Conservation (phyloP, 2,888 invertebrate genomes). For the Eupeodes latifasciatus region DNA sequence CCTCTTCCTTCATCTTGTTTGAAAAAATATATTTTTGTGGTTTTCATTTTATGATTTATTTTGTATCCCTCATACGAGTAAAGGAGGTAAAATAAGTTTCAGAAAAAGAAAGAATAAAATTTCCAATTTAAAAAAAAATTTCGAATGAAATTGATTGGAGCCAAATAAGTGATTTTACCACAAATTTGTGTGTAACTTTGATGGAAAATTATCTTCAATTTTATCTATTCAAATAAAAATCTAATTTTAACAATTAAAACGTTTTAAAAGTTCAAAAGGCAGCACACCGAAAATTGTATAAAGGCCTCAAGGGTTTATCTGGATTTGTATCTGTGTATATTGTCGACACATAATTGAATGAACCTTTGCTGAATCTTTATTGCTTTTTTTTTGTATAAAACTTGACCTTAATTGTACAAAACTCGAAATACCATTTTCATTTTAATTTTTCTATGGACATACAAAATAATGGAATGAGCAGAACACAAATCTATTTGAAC, state of each 20-base stretch:
- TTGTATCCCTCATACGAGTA: background rate
- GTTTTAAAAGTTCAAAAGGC: background rate
- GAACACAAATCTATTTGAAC: background rate
- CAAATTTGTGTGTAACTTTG: background rate
- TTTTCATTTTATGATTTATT: constrained; percentile 7
- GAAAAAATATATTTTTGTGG: background rate
- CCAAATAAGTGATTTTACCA: background rate
- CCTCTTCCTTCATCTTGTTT: background rate
- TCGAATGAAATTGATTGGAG: background rate
- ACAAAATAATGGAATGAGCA: background rate
- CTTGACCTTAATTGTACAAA: background rate
- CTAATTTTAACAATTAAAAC: background rate
- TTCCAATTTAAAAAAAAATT: background rate
- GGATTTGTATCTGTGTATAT: background rate
- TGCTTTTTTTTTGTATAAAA: background rate
- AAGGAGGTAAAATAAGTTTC: background rate
- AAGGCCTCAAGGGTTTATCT: background rate
- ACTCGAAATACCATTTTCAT: background rate
- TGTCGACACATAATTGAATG: background rate
- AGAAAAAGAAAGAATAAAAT: background rate
- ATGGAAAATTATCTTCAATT: background rate
- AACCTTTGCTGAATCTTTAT: background rate
- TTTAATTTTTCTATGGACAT: background rate
- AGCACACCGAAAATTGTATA: background rate
- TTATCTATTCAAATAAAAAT: background rate